These are phyloP conservation scores for Glaucomys volans DNA, from an alignment of 2,113 vertebrate species.

Conservation along the genomic window DNA sequence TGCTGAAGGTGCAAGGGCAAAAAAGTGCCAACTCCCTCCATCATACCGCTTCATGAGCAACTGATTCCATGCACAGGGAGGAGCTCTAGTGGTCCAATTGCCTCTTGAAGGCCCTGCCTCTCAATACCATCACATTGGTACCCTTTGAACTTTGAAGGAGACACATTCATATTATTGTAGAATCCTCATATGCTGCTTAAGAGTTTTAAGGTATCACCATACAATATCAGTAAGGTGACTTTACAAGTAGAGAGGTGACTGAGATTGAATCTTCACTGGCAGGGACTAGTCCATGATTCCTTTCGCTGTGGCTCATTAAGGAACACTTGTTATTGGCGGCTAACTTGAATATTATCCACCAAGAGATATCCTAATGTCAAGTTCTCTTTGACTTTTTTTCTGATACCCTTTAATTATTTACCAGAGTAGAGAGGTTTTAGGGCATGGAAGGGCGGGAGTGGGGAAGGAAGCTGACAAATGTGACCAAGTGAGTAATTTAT, in stretches of 20 bases:
- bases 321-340: slow-evolving; percentile 61
- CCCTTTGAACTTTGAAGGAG: background rate
- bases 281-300: background rate
- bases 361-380: slow-evolving; percentile 57
- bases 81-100: background rate
- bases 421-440: slow-evolving; percentile 68
- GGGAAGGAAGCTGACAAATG: slow-evolving; percentile 55
- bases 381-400: slow-evolving; percentile 71
- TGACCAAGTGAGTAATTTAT: slow-evolving; percentile 77
- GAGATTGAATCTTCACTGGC: background rate
- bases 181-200: background rate
- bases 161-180: background rate
- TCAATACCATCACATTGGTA: background rate
- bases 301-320: slow-evolving; percentile 50
- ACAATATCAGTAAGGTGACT: background rate
- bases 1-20: background rate
- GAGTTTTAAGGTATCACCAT: background rate
- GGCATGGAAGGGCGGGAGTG: slow-evolving; percentile 34
- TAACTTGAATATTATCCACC: slow-evolving; percentile 57
- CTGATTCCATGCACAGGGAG: background rate
- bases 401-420: slow-evolving; percentile 78
- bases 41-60: background rate
- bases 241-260: background rate
- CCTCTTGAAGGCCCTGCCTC: background rate
- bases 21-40: background rate